phyloP scores from a whole-genome alignment of 2,797 vertebrate species.

The Holocentrus rufus region DNA sequence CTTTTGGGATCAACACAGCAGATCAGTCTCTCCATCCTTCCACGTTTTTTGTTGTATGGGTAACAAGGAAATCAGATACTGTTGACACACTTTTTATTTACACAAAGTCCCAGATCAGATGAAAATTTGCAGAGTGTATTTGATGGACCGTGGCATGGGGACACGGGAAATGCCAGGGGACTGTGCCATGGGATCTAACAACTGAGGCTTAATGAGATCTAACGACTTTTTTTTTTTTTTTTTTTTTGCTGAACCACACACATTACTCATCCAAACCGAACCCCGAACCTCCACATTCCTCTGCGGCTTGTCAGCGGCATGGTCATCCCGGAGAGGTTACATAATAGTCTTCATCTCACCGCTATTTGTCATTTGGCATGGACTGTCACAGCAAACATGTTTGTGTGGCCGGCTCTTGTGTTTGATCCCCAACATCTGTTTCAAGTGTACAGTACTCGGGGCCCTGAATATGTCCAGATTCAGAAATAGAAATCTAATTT shows the following conservation, averaged over 20 bases:
- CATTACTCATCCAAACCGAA: slow-evolving; percentile 50
- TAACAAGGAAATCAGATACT: slow-evolving; percentile 2
- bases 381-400: slow-evolving; percentile 75
- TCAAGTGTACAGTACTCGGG: slow-evolving; percentile 48
- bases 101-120: slow-evolving; percentile 21
- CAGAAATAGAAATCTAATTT: slow-evolving; percentile 71
- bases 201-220: too few relatives aligned
- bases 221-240: too few relatives aligned
- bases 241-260: slow-evolving; percentile 41
- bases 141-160: background rate
- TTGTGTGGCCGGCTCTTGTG: slow-evolving; percentile 57
- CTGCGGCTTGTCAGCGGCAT: slow-evolving; percentile 39
- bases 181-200: slow-evolving; percentile 28
- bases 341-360: slow-evolving; percentile 56
- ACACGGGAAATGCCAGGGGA: slow-evolving; percentile 14
- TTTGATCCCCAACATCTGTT: slow-evolving; percentile 76
- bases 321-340: slow-evolving; percentile 59
- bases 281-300: slow-evolving; percentile 68
- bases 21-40: background rate
- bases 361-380: slow-evolving; percentile 69
- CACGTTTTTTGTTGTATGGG: background rate
- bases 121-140: slow-evolving; percentile 7
- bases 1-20: background rate
- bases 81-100: slow-evolving; percentile 13
- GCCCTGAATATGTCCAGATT: slow-evolving; percentile 37